phyloP scores from a whole-genome alignment of 2,797 vertebrate genomes.

The Danionella dracula region DNA sequence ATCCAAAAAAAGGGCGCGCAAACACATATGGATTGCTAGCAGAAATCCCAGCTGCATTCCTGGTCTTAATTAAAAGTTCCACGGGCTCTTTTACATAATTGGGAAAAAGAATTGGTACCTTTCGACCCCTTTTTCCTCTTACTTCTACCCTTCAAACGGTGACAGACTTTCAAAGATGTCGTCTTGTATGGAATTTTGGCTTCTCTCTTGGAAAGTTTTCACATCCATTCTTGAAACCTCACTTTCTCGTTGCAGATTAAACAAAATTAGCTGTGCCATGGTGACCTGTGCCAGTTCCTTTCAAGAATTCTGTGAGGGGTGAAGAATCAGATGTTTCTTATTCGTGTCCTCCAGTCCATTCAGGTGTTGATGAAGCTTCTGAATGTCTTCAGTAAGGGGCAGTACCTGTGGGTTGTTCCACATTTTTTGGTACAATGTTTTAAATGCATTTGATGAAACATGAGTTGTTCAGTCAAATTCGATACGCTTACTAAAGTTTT shows the following conservation, averaged over 20 bases:
- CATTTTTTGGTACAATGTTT: too few species aligned
- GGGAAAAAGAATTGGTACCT: background rate
- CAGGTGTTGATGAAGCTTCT: background rate
- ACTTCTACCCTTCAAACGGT: background rate
- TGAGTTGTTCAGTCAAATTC: too few species aligned
- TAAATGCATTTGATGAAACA: too few species aligned
- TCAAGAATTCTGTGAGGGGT: background rate
- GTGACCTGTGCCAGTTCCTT: background rate
- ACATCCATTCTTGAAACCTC: background rate
- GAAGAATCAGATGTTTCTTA: background rate
- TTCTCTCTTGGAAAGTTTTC: background rate
- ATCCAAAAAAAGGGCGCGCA: background rate
- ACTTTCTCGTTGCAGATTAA: background rate
- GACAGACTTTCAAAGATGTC: background rate
- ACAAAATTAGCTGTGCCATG: background rate
- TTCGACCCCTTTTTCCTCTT: background rate
- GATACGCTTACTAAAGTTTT: too few species aligned
- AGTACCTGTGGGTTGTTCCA: background rate
- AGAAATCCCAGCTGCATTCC: background rate
- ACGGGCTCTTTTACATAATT: background rate
- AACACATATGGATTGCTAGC: background rate
- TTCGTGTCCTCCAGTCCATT: background rate
- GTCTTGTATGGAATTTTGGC: background rate
- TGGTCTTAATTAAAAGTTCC: constrained; percentile 1
- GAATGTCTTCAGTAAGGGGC: background rate